Conservation (phyloP, 2,888 invertebrate species). For the Meiosimyza decipiens region DNA sequence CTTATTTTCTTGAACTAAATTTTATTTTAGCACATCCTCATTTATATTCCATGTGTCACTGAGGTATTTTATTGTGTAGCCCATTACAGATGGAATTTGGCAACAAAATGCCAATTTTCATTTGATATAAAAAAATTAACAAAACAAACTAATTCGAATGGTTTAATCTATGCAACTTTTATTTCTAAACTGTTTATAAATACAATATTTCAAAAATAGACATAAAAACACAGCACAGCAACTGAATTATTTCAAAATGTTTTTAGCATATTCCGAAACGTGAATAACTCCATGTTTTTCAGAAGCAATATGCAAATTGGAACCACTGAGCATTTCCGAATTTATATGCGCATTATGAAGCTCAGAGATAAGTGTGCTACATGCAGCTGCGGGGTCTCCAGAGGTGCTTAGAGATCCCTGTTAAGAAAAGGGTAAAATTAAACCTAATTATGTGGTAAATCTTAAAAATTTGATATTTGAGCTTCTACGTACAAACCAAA, state of each 20-base stretch:
- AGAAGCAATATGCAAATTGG: slow-evolving; percentile 68
- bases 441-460: too few species aligned
- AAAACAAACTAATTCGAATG: too few species aligned
- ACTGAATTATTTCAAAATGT: slow-evolving; percentile 6
- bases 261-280: slow-evolving; percentile 54
- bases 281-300: slow-evolving; percentile 56
- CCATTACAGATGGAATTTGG: too few species aligned
- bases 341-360: slow-evolving; percentile 70
- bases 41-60: too few species aligned
- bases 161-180: too few species aligned
- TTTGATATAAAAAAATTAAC: too few species aligned
- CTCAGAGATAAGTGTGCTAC: slow-evolving; percentile 70
- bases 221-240: not conserved
- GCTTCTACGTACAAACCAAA: slow-evolving; percentile 67
- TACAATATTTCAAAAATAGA: not conserved
- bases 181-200: not conserved
- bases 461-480: too few species aligned
- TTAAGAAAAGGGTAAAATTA: not conserved
- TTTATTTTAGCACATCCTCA: too few species aligned
- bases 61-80: too few species aligned
- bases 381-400: slow-evolving; percentile 71
- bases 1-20: too few species aligned
- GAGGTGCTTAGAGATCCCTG: slow-evolving; percentile 61
- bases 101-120: too few species aligned
- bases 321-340: slow-evolving; percentile 67